These are phyloP conservation scores for Cygnus atratus DNA, from an alignment of 2,113 vertebrate species.

Conservation along the genomic window DNA sequence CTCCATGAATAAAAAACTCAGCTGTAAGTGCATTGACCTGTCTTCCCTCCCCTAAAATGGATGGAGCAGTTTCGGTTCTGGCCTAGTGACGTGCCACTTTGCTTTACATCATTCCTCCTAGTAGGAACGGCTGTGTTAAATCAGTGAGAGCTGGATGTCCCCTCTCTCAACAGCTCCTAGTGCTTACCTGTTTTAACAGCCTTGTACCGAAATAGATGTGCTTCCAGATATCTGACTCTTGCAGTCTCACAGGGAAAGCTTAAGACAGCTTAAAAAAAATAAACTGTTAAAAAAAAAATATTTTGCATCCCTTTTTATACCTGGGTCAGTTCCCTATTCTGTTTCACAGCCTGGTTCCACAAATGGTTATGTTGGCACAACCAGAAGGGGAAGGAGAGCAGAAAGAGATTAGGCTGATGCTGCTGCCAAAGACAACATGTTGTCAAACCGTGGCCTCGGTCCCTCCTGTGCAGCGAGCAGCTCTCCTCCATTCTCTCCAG, in stretches of 20 bases:
- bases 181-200: conserved; percentile 2
- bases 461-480: not conserved
- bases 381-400: not conserved
- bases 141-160: not conserved
- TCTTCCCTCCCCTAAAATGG: not conserved
- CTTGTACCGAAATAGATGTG: not conserved
- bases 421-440: conserved; percentile 47
- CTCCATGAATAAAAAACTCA: not conserved
- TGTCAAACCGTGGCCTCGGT: not conserved
- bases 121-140: not conserved
- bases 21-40: not conserved
- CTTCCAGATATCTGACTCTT: not conserved
- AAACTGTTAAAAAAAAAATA: not conserved
- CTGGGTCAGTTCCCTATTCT: not conserved
- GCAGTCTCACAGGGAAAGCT: not conserved
- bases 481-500: not conserved
- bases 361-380: not conserved
- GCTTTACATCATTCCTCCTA: not conserved
- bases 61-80: not conserved
- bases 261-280: not conserved
- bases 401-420: not conserved
- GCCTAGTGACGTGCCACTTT: not conserved
- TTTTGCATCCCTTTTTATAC: not conserved
- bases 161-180: not conserved
- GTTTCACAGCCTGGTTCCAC: not conserved